phyloP scores from a whole-genome alignment of 2,113 vertebrate species.

The Cichladusa arquata region DNA sequence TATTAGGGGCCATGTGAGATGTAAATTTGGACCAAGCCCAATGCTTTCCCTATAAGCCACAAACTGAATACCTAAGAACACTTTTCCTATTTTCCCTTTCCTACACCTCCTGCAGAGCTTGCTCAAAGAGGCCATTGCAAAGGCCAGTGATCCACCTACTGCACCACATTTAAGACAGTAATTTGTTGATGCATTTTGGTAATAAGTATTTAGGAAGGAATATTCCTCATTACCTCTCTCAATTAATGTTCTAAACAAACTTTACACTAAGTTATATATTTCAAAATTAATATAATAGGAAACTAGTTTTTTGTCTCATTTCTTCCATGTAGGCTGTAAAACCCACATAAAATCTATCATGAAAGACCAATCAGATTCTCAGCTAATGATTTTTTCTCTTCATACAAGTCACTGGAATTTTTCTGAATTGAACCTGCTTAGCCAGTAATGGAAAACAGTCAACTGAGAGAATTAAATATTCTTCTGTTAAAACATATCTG shows the following conservation, averaged over 20 bases:
- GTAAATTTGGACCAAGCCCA: not conserved
- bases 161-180: not conserved
- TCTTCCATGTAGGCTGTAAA: not conserved
- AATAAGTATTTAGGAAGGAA: not conserved
- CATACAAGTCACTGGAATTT: not conserved
- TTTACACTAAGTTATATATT: not conserved
- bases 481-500: not conserved
- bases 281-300: not conserved
- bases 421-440: not conserved
- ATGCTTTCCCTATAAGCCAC: not conserved
- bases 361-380: not conserved
- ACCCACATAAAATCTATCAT: not conserved
- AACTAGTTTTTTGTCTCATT: not conserved
- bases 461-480: not conserved
- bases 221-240: accelerated
- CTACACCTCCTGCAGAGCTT: not conserved
- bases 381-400: not conserved
- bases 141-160: not conserved
- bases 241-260: not conserved
- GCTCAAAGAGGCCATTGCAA: not conserved
- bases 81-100: not conserved
- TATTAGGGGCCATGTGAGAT: not conserved
- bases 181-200: not conserved
- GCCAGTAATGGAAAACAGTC: not conserved
- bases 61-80: not conserved